These are phyloP conservation scores for Morpho helenor DNA, from an alignment of 2,888 invertebrate species.

Conservation along the genomic window DNA sequence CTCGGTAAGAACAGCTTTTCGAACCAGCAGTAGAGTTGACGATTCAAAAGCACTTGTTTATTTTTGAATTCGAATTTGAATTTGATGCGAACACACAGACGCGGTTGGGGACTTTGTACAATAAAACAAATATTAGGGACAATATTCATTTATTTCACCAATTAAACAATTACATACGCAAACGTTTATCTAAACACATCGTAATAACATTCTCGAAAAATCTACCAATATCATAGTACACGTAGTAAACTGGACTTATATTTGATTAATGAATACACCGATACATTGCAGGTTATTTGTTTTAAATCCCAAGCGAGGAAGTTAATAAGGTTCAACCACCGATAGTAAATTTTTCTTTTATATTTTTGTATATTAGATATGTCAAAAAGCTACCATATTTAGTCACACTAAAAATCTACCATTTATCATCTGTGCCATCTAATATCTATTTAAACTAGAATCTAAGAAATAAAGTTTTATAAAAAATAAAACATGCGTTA, in stretches of 20 bases:
- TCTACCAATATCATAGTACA: constrained; percentile 18
- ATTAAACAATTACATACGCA: constrained; percentile 38
- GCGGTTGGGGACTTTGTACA: neutral
- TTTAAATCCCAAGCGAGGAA: constrained; percentile 19
- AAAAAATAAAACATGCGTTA: constrained; percentile 18
- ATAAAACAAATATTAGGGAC: constrained; percentile 31
- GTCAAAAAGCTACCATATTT: constrained; percentile 20
- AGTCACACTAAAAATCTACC: constrained; percentile 20
- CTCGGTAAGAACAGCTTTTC: too few species aligned
- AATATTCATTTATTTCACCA: constrained; percentile 41
- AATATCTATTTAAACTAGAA: constrained; percentile 7
- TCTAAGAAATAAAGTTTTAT: constrained; percentile 11
- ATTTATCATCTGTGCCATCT: constrained; percentile 22
- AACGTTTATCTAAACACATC: constrained; percentile 34
- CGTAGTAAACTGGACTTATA: constrained; percentile 20
- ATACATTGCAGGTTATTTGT: constrained; percentile 13
- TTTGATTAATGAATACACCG: constrained; percentile 20
- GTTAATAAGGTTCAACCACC: constrained; percentile 19
- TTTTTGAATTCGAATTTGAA: too few species aligned
- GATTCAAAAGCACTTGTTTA: too few species aligned
- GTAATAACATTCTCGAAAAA: constrained; percentile 27
- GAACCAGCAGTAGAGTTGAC: too few species aligned
- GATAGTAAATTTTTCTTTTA: constrained; percentile 19
- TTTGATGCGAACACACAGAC: too few species aligned
- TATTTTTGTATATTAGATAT: constrained; percentile 19